Percentiles rank a stretch among this genome's conserved stretches.
phyloP scores from a whole-genome alignment of 2,888 invertebrate genomes.

The Pyrochroa serraticornis region DNA sequence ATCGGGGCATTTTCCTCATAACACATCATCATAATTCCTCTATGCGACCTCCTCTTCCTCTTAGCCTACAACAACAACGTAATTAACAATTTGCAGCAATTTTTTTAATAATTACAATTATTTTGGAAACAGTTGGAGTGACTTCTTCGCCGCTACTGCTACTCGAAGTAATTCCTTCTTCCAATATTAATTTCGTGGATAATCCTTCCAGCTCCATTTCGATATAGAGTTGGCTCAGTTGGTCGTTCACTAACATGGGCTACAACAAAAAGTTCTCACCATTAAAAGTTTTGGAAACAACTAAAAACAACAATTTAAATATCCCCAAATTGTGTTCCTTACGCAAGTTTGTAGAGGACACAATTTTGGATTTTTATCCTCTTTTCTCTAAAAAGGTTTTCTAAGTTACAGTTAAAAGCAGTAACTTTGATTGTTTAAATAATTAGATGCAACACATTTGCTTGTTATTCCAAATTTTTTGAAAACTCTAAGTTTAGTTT shows the following conservation, averaged over 20 bases:
- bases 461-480: no score
- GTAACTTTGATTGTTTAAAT: no score
- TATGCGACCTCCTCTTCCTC: conserved; percentile 60
- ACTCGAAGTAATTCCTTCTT: conserved; percentile 67
- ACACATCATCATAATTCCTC: conserved; percentile 66
- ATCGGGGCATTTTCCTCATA: conserved; percentile 75
- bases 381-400: no score
- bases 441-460: no score
- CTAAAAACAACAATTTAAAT: no score
- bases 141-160: conserved; percentile 56
- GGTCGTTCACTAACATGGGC: conserved; percentile 74
- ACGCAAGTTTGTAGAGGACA: no score
- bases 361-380: no score
- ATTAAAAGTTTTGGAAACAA: no score
- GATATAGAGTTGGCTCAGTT: conserved; percentile 71
- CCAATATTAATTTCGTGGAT: conserved; percentile 65
- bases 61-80: conserved; percentile 54
- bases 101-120: conserved; percentile 1
- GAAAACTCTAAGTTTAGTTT: no score
- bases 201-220: conserved; percentile 72
- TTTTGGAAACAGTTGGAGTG: conserved; percentile 43
- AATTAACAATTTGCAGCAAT: conserved; percentile 5
- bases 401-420: no score
- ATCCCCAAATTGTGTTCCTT: no score
- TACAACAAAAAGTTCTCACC: conserved; percentile 58